Evolutionary conservation across 2,888 invertebrate genomes (phyloP).

Genomic region (Drosophila mettleri): DNA sequence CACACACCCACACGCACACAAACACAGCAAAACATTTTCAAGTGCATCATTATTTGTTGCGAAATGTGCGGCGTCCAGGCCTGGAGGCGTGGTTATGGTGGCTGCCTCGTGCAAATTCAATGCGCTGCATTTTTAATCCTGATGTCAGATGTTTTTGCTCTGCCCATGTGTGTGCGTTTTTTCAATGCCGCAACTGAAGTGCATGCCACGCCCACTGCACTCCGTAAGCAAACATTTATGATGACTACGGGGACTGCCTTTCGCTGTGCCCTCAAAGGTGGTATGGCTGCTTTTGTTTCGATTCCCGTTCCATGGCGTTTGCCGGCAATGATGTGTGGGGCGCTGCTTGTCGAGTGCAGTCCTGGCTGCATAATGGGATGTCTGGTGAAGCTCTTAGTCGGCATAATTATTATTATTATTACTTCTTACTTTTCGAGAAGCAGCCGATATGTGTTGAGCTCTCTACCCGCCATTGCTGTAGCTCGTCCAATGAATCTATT

Average conservation of each 20-base stretch:
- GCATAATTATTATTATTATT: conserved; percentile 77
- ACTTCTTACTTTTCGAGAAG: conserved; percentile 14
- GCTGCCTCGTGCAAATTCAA: conserved; percentile 70
- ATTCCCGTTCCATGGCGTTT: not conserved
- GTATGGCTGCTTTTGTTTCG: conserved; percentile 66
- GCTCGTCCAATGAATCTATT: conserved; percentile 53
- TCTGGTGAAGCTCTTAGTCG: conserved; percentile 82
- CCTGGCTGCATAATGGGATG: conserved; percentile 76
- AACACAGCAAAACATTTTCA: conserved; percentile 69
- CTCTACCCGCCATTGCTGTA: conserved; percentile 23
- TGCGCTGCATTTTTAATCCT: conserved; percentile 79
- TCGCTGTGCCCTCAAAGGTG: conserved; percentile 66
- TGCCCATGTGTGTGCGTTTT: conserved; percentile 27
- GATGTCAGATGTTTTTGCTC: conserved; percentile 60
- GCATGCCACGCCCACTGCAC: conserved; percentile 71
- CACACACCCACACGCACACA: conserved; percentile 57
- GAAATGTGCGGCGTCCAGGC: conserved; percentile 40
- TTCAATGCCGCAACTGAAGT: conserved; percentile 79
- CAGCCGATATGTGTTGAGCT: conserved; percentile 48
- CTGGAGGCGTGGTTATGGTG: conserved; percentile 27
- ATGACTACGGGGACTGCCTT: conserved; percentile 53
- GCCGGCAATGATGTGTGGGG: conserved; percentile 46
- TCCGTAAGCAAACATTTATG: conserved; percentile 79
- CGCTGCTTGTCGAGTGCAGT: conserved; percentile 69
- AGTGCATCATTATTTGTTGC: conserved; percentile 80